phyloP scores from a whole-genome alignment of 92 coral and sea anemone genomes.

The Hydrozoanthus gracilis region DNA sequence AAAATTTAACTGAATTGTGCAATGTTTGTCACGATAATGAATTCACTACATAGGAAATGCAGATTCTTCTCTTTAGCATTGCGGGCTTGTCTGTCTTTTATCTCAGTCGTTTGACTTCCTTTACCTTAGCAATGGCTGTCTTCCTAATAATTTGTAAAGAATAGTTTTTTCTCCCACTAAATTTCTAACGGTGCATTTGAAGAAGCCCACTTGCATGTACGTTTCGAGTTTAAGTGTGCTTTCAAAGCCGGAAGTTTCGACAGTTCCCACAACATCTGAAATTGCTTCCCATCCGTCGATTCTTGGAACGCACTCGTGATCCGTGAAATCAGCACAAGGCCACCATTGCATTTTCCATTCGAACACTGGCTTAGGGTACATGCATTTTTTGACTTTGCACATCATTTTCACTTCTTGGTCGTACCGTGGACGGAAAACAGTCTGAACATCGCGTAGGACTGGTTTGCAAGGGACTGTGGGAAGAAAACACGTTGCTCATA shows the following conservation, averaged over 20 bases:
- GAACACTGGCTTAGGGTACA: conserved; percentile 11
- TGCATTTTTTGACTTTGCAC: conserved; percentile 12
- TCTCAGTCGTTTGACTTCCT: not conserved
- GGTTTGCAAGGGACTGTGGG: conserved; percentile 41
- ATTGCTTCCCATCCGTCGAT: not conserved
- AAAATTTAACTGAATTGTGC: not conserved
- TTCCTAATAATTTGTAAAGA: not conserved
- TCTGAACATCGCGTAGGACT: conserved; percentile 13
- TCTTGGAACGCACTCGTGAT: conserved; percentile 7
- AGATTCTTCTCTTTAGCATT: not conserved
- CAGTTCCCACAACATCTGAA: not conserved
- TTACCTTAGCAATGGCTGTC: not conserved
- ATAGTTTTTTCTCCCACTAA: conserved; percentile 26
- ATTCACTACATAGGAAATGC: not conserved
- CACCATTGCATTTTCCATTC: conserved; percentile 41
- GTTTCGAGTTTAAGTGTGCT: conserved; percentile 1
- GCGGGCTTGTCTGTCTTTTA: not conserved
- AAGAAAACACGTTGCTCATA: not conserved
- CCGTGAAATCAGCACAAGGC: not conserved
- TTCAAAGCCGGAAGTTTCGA: not conserved
- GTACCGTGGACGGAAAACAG: not conserved
- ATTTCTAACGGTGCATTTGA: conserved; percentile 20
- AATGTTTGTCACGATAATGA: not conserved
- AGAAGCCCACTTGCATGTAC: conserved; percentile 23
- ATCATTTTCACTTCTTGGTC: not conserved